Evolutionary conservation across 1,140 invertebrate genomes (phyloP), one percentile per base, ranked within the genome.

Genomic region (Alviniconcha marisindica): DNA sequence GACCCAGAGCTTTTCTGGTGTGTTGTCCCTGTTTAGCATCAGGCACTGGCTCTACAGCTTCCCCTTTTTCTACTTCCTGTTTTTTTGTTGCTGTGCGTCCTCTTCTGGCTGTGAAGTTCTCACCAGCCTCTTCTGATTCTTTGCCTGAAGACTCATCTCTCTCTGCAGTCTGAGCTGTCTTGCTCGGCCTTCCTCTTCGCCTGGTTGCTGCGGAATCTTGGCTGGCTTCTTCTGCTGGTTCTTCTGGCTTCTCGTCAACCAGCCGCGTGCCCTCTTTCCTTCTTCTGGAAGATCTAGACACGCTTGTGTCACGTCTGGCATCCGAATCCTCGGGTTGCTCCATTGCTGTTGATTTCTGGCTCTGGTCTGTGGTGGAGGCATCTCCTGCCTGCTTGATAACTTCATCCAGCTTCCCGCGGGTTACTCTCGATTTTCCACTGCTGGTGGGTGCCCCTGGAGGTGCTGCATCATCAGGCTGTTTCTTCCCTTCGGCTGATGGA

Each of bases 11-110:
- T 1, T 77, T 51, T 77, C n/a, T 56, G 24, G 42, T 18, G 10
- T 51, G 76, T 33, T 24, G 71, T 74, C 73, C 79, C 69, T 24
- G 66, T 77, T 42, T 63, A 28, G 31, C 38, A 69, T 24, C 69
- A 51, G 54, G 44, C 24, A 4, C 33, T 77, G 76, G 42, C 1
- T 24, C 44, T 38, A 2, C 51, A 56, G 15, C 74, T 42, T 71
- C 14, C 36, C 5, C 36, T 40, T 1, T 18, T 5, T 76, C 71
- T 69, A 40, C 33, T 40, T 82, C 82, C 51, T 42, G 44, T n/a
- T 15, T 24, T 48, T 81, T 81, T n/a, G 40, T 40, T 38, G 31
- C 81, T 56, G n/a, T 28, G 38, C 42, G 44, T 74, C 69, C 24
- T 79, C 44, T 24, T 66, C 48, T 73, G 48, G 74, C 33, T 38